Base-by-base conservation (phyloP, 1,140 invertebrate species). In the Euura saliciscinereae region DNA sequence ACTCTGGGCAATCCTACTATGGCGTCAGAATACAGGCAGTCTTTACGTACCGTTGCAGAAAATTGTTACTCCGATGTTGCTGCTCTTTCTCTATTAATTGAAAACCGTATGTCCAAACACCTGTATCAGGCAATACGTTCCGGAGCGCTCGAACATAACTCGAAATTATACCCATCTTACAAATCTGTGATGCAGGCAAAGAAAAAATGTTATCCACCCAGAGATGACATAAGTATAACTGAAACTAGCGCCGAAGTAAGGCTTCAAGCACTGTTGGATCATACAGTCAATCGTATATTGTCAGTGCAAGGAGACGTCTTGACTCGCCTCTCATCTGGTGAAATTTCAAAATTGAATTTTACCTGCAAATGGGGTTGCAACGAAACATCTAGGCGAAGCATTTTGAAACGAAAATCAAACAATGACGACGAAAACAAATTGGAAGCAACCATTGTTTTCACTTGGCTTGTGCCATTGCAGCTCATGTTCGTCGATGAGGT, bases 361-460 rank as follows among this genome's bases (percentile, higher is more conserved):
- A 78, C 78, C 65, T 73, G 69, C 13, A 83, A 83, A 66, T 83
- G 80, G 79, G 79, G 78, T 42, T 81, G 75, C 51, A 79, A 83
- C 71, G 82, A 77, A 6, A 76, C 64, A 72, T 78, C 77, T 6
- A 76, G 77, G n/a, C 78, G 79, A 11, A 75, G 72, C 71, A 45
- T 65, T 69, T 82, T 80, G 45, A 77, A 80, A 69, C 78, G 82
- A 77, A 78, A 74, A 75, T 79, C 82, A 73, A 13, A 43, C 43
- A 68, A 78, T 70, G 45, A 73, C 28, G 44, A 73, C 45, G 72
- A 42, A 66, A 45, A 5, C n/a, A 69, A 74, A 45, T 75, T 74
- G 4, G 76, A 81, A 74, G 72, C 51, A 72, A 73, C 66, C 67
- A 45, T 81, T 71, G 76, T 82, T 68, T 71, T 80, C 44, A 76